Evolutionary conservation across 1,140 invertebrate genomes (phyloP), one percentile per base, ranked within the genome.

Genomic region (Ceratina australensis): DNA sequence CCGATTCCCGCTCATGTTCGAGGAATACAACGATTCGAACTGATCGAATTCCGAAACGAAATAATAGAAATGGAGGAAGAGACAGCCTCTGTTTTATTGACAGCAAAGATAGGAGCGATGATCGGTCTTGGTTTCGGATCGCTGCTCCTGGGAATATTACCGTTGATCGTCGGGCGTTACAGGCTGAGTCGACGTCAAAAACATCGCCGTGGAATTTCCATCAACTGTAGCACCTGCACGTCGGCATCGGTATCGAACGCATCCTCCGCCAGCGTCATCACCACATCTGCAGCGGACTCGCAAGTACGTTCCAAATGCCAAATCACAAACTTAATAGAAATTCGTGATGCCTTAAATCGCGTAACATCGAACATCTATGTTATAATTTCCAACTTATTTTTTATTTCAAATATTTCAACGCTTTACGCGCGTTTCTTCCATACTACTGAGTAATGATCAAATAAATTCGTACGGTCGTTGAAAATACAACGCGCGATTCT

Each of bases 81-180:
- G 18, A 75, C 79, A 7, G 71, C 71, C 18, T 72, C 80, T 57
- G 78, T 88, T 10, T 78, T 92, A 0, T 61, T 93, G 3, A 66
- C 92, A 13, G 91, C 93, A 0, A 94, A 94, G 85, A 90, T 94
- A 47, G 91, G 93, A 7, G 92, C 94, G 13, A 94, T 94, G 93
- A 60, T 93, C 16, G 89, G 93, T 3, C 86, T 94, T 16, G 94
- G 94, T 0, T 86, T 93, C 1, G 91, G 93, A 1, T 94, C 93
- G 0, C 87, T 94, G 42, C 74, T 91, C 1, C 80, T 94, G 18
- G 94, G 94, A 22, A 91, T 93, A 72, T 79, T 94, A 63, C 94
- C 94, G 0, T 73, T 94, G 33, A 91, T 93, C 33, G 87, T 94
- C 22, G 92, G 92, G 12, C 88, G 87, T 26, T 93, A 89, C 68